Base-by-base conservation (phyloP, 1,140 invertebrate genomes). In the Alviniconcha marisindica region DNA sequence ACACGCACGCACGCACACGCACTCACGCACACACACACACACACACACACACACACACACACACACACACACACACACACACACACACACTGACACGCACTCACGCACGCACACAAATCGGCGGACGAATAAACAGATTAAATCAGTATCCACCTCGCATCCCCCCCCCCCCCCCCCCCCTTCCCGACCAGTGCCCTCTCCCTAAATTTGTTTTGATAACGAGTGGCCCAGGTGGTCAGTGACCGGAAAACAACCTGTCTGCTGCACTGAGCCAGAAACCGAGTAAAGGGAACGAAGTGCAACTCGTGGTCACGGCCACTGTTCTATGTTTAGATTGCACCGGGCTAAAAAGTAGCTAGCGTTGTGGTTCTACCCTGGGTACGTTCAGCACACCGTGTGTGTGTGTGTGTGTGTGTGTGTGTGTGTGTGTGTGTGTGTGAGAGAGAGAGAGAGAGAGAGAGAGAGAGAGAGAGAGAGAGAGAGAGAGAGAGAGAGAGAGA, bases 401-500 rank as follows among this genome's bases (percentile, higher is more conserved):
- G 56, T 60, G 56, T 60, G 56, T 60, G 56, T 60, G 56, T n/a
- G 56, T 60, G 56, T 60, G 56, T 60, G 24, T 60, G 56, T 60
- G 56, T 60, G 56, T 60, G 10, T 60, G 56, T 60, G 56, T 60
- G 56, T 60, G 56, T 60, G 56, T 60, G 56, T 60, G 56, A 24
- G 24, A 66, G 60, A 33, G 60, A 66, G 31, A 66, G 60, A 66
- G 24, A 66, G 60, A 66, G 31, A 66, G 24, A 33, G 60, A 66
- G 60, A 28, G 31, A 28, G 24, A 28, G 60, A 28, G 24, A 66
- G 60, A 66, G 31, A 66, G 24, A n/a, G 24, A 7, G 24, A 33
- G 10, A 5, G 24, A 66, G 10, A 7, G 24, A 66, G 24, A 7
- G 31, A 33, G 24, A 7, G 24, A 66, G 24, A 5, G 31, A 28